phyloP scores from a whole-genome alignment of 2,797 vertebrate genomes.

The Mionectes olivaceus region DNA sequence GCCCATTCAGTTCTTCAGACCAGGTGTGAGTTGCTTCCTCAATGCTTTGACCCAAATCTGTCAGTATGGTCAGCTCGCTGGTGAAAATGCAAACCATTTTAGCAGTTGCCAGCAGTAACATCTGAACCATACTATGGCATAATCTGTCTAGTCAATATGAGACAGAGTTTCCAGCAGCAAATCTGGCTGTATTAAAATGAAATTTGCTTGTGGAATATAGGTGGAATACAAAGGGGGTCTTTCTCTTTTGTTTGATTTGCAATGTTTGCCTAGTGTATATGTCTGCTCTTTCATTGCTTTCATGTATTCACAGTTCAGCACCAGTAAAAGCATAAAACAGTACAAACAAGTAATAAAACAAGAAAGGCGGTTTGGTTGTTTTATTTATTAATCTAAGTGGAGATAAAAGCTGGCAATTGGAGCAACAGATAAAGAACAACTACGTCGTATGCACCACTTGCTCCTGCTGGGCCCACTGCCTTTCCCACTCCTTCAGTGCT shows the following conservation, averaged over 20 bases:
- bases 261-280: background rate
- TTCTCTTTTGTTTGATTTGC: slow-evolving; percentile 9
- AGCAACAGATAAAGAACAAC: background rate
- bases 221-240: background rate
- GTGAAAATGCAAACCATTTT: background rate
- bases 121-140: fast-evolving
- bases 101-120: background rate
- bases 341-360: background rate
- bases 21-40: background rate
- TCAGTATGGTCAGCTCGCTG: background rate
- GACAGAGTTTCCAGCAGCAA: background rate
- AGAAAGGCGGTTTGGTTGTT: background rate
- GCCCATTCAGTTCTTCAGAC: background rate
- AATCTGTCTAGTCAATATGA: background rate
- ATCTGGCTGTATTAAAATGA: background rate
- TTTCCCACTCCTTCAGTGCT: background rate
- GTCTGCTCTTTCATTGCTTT: background rate
- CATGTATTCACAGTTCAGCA: background rate
- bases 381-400: background rate
- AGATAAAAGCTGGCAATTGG: background rate
- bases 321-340: background rate
- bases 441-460: background rate
- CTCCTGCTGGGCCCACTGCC: background rate
- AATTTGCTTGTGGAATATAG: background rate
- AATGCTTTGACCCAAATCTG: background rate